These are phyloP conservation scores for Myocastor coypus DNA, from an alignment of 2,113 vertebrate species.

Conservation along the genomic window DNA sequence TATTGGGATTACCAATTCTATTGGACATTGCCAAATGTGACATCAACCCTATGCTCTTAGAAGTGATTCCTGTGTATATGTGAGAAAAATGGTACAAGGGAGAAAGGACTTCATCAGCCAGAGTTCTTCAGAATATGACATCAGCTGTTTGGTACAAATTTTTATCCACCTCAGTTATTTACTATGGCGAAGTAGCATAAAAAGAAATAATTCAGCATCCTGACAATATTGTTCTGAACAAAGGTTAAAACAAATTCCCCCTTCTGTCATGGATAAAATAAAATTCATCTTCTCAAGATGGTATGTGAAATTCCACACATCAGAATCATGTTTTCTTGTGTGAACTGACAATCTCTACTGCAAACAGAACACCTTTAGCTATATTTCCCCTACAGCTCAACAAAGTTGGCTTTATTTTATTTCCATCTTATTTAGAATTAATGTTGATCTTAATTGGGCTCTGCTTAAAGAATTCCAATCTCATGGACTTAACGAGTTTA, in stretches of 20 bases:
- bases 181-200: not conserved
- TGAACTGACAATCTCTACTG: not conserved
- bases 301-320: not conserved
- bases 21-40: not conserved
- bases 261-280: not conserved
- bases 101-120: not conserved
- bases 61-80: not conserved
- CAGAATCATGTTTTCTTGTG: not conserved
- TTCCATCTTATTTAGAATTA: not conserved
- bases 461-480: not conserved
- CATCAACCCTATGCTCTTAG: not conserved
- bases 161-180: constrained; percentile 20
- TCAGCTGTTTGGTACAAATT: not conserved
- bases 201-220: not conserved
- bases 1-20: not conserved
- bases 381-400: not conserved
- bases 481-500: not conserved
- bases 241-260: not conserved
- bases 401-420: constrained; percentile 3
- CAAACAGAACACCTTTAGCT: not conserved
- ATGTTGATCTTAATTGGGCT: constrained; percentile 34
- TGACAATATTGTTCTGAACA: constrained; percentile 4
- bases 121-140: constrained; percentile 36
- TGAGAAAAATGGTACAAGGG: not conserved
- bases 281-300: constrained; percentile 23